Percentiles rank a stretch among this genome's conserved stretches.
Conservation (phyloP, 53 echinoderm and acorn worm genomes). For the Temnopleurus reevesii region DNA sequence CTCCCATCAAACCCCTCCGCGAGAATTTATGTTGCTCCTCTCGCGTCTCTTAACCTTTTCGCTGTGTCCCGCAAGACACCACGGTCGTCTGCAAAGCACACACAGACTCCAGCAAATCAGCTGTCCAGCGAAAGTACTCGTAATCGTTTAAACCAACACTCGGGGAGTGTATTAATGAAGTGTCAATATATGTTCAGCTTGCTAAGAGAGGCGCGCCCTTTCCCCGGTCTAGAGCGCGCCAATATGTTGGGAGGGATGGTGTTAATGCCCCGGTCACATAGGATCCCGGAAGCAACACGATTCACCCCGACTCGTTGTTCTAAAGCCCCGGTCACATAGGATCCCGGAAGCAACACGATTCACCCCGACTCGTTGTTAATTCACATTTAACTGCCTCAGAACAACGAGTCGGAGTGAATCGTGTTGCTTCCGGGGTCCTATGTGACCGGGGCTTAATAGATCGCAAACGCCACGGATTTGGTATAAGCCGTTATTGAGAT, state of each 20-base stretch:
- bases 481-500: neutral
- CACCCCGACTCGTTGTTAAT: too few species aligned
- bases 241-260: neutral
- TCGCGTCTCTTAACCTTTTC: slow-evolving; percentile 23
- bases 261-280: too few species aligned
- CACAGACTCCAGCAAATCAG: slow-evolving; percentile 7
- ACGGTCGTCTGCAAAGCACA: slow-evolving; percentile 40
- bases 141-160: slow-evolving; percentile 58
- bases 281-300: too few species aligned
- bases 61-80: slow-evolving; percentile 33
- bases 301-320: too few species aligned
- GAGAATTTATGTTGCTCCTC: neutral
- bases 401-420: too few species aligned
- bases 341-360: too few species aligned
- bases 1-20: neutral
- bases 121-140: slow-evolving; percentile 37
- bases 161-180: slow-evolving; percentile 49
- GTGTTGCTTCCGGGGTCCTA: too few species aligned
- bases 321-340: too few species aligned
- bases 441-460: too few species aligned
- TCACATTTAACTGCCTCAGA: too few species aligned
- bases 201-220: neutral
- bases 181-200: slow-evolving; percentile 54
- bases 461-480: neutral
- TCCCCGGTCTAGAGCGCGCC: neutral